Conservation (phyloP, 2,797 vertebrate genomes). For the Microchirus variegatus region DNA sequence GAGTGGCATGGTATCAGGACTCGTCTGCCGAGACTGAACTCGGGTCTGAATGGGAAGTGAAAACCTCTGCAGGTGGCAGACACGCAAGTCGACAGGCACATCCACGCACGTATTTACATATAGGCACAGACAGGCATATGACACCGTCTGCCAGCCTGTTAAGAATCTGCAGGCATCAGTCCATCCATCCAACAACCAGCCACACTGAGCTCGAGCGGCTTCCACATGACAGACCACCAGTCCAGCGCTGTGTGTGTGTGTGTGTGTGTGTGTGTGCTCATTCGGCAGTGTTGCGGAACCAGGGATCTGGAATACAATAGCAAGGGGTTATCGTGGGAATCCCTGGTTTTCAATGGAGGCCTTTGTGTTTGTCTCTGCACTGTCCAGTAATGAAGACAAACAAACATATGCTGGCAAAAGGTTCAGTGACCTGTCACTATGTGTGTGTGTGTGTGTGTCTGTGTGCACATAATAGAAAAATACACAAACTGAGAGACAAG, state of each 20-base stretch:
- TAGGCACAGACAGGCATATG: slow-evolving; percentile 27
- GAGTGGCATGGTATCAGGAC: slow-evolving; percentile 8
- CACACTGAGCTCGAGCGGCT: slow-evolving; percentile 18
- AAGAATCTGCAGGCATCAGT: slow-evolving; percentile 44
- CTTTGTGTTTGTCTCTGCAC: slow-evolving; percentile 63
- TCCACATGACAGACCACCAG: slow-evolving; percentile 37
- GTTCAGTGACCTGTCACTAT: slow-evolving; percentile 48
- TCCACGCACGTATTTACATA: slow-evolving; percentile 46
- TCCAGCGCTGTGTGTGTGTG: slow-evolving; percentile 37
- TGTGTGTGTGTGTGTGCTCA: slow-evolving; percentile 46
- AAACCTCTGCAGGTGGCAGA: slow-evolving; percentile 25
- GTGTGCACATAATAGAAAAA: slow-evolving; percentile 29
- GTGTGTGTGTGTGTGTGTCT: slow-evolving; percentile 17
- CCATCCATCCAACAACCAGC: slow-evolving; percentile 21
- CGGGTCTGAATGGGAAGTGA: slow-evolving; percentile 3
- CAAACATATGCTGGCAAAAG: slow-evolving; percentile 41
- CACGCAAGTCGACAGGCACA: slow-evolving; percentile 25
- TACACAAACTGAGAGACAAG: slow-evolving; percentile 13
- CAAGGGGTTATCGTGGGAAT: slow-evolving; percentile 69
- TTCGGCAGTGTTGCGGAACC: slow-evolving; percentile 59
- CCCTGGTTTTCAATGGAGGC: slow-evolving; percentile 59
- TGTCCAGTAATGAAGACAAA: slow-evolving; percentile 65
- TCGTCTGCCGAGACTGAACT: background rate
- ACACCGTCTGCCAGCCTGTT: slow-evolving; percentile 41
- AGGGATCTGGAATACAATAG: slow-evolving; percentile 66